phyloP scores from a whole-genome alignment of 2,888 invertebrate species.

The Candidula unifasciata region DNA sequence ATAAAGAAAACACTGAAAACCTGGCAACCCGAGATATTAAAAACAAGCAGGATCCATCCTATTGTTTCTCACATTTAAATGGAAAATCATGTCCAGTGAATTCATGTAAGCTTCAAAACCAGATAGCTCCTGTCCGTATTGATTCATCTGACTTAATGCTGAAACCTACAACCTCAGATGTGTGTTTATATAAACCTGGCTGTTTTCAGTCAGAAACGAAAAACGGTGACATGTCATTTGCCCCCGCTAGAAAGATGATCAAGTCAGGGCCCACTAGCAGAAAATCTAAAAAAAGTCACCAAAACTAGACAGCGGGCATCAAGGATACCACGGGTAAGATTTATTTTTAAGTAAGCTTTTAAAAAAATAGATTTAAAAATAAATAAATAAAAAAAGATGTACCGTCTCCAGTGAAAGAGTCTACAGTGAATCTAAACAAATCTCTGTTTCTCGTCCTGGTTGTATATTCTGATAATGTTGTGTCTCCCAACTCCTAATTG shows the following conservation, averaged over 20 bases:
- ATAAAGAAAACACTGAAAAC: too few relatives aligned
- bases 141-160: too few relatives aligned
- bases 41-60: too few relatives aligned
- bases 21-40: too few relatives aligned
- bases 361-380: too few relatives aligned
- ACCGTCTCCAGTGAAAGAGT: too few relatives aligned
- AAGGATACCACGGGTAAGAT: slow-evolving; percentile 9
- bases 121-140: background rate
- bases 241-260: background rate
- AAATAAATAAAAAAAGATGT: too few relatives aligned
- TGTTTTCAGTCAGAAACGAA: slow-evolving; percentile 24
- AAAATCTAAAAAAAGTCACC: background rate
- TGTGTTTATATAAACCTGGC: background rate
- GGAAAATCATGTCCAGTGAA: background rate
- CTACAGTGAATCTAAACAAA: too few relatives aligned
- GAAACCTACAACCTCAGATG: background rate
- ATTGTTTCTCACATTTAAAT: background rate
- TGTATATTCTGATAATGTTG: too few relatives aligned
- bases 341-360: background rate
- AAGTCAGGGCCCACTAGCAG: background rate
- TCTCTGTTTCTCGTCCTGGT: too few relatives aligned
- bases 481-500: too few relatives aligned
- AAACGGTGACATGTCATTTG: background rate
- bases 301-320: background rate
- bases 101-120: background rate